Evolutionary conservation across 2,888 invertebrate genomes (phyloP).

Genomic region (Ormyrus pomaceus): DNA sequence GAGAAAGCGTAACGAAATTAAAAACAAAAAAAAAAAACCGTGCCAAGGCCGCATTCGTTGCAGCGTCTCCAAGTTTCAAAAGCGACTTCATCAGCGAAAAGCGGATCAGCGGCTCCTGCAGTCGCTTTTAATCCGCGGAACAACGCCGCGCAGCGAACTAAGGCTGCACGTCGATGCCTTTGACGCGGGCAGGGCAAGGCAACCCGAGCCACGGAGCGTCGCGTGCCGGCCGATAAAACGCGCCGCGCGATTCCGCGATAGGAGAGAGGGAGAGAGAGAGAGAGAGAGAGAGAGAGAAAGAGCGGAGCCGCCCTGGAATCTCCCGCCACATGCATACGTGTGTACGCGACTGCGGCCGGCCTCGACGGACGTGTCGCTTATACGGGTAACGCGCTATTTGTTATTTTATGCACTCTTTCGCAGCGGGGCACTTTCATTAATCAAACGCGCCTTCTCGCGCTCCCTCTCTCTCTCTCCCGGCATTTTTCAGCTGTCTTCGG

Average conservation of each 20-base stretch:
- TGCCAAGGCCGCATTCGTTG: too few relatives aligned
- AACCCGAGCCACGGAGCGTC: constrained; percentile 7
- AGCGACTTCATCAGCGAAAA: too few relatives aligned
- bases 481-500: constrained; percentile 66
- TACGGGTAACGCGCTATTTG: constrained; percentile 65
- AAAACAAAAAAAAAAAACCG: too few relatives aligned
- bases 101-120: too few relatives aligned
- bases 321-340: not conserved
- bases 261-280: too few relatives aligned
- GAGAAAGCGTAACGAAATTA: too few relatives aligned
- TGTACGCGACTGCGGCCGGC: not conserved
- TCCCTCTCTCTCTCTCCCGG: constrained; percentile 62
- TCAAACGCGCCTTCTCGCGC: constrained; percentile 60
- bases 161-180: constrained; percentile 6
- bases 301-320: constrained; percentile 7
- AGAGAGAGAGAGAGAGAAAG: too few relatives aligned
- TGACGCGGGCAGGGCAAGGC: not conserved
- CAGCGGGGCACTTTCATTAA: constrained; percentile 68
- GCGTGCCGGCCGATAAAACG: constrained; percentile 51
- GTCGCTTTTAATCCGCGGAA: constrained; percentile 18
- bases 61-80: too few relatives aligned
- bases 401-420: constrained; percentile 70
- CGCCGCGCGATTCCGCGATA: constrained; percentile 14
- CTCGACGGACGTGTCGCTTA: constrained; percentile 13
- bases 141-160: not conserved